Evolutionary conservation across 2,797 vertebrate species (phyloP), one percentile per base, ranked within the genome.

Genomic region (Petrocephalus sullivani): DNA sequence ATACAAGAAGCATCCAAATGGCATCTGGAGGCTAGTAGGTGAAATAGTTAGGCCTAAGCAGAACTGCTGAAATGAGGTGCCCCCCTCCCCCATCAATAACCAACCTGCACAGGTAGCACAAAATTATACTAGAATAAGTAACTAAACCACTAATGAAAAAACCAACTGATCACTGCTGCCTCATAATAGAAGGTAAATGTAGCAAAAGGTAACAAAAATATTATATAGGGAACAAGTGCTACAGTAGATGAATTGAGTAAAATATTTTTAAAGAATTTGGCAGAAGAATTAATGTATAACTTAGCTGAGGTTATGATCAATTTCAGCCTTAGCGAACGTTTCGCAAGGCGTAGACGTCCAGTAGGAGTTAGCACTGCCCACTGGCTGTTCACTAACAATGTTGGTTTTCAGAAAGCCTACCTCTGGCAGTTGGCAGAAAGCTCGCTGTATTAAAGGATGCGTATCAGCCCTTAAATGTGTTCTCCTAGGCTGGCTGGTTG

Each of bases 401-500:
- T 19, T 56, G 83, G 23, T 10, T 85, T 57, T 57, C 83, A 58
- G 83, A 51, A 28, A 54, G 61, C n/a, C 10, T 19, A 57, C 1
- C 53, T 14, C 23, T 57, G 54, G 51, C 83, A 85, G 54, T 16
- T 85, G 83, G 28, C 41, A 82, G 51, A 85, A 85, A 85, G 81
- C 81, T 53, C 83, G 28, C 21, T 57, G 83, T 85, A 37, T 37
- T 85, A 85, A 84, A 51, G 51, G 81, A 75, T 84, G 81, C n/a
- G 81, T 53, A 84, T 84, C 46, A 54, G 81, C 51, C 51, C 21
- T 84, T 84, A 53, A 84, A 54, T 84, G 51, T 53, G 81, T 54
- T 54, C 81, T 28, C 46, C 51, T 84, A 23, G 51, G 19, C 81
- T 53, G 81, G 12, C 41, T 84, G 46, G 1, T 54, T 54, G 46